These are phyloP conservation scores for Ditylenchus dipsaci DNA, from an alignment of 1,140 invertebrate species.

Conservation along the genomic window DNA sequence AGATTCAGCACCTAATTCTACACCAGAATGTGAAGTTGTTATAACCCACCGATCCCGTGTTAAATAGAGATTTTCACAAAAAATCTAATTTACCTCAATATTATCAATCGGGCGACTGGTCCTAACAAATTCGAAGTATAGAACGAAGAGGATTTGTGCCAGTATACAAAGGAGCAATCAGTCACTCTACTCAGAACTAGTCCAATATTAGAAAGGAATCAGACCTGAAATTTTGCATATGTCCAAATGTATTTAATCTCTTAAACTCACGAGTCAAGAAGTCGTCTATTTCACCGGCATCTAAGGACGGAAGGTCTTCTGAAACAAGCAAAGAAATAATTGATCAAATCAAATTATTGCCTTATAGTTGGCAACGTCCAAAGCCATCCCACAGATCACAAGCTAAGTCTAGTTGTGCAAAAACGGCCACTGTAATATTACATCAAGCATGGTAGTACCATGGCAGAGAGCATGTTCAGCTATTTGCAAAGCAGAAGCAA, in stretches of 20 bases:
- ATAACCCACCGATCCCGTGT: too few relatives aligned
- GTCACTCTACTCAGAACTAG: slow-evolving; percentile 65
- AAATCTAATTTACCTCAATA: not conserved
- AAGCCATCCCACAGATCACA: slow-evolving; percentile 58
- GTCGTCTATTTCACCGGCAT: slow-evolving; percentile 31
- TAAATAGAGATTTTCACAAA: too few relatives aligned
- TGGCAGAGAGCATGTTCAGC: slow-evolving; percentile 62
- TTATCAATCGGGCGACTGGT: slow-evolving; percentile 57
- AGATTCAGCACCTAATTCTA: too few relatives aligned
- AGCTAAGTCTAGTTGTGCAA: slow-evolving; percentile 63
- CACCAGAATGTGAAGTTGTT: too few relatives aligned
- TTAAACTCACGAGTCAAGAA: not conserved
- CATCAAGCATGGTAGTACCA: not conserved
- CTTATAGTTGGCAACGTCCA: slow-evolving; percentile 49
- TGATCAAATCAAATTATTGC: slow-evolving; percentile 8
- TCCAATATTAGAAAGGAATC: slow-evolving; percentile 50
- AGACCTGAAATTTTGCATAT: slow-evolving; percentile 59
- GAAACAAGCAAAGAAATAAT: slow-evolving; percentile 29
- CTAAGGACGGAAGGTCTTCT: slow-evolving; percentile 58
- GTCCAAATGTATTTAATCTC: slow-evolving; percentile 63
- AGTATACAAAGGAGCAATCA: slow-evolving; percentile 75
- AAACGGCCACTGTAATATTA: too few relatives aligned
- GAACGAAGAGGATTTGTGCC: slow-evolving; percentile 74
- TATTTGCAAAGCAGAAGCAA: slow-evolving; percentile 61
- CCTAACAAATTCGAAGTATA: slow-evolving; percentile 71